phyloP scores from a whole-genome alignment of 2,888 invertebrate genomes.

The Gari tellinella region DNA sequence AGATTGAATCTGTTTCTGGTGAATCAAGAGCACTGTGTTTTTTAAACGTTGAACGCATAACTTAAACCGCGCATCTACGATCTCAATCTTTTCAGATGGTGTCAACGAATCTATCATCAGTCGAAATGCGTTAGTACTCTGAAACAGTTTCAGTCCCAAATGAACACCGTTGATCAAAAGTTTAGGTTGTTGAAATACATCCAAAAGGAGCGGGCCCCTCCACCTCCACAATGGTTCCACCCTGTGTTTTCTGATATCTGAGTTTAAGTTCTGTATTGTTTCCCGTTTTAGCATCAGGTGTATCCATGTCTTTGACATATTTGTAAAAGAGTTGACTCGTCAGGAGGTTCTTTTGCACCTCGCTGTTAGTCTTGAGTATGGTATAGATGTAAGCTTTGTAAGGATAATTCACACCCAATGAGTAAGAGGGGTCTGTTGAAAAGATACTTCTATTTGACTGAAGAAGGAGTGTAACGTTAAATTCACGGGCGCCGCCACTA shows the following conservation, averaged over 20 bases:
- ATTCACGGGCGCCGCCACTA: too few species aligned
- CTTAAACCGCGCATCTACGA: conserved; percentile 47
- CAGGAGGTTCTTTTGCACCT: neutral
- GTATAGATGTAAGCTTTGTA: conserved; percentile 60
- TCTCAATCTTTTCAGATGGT: conserved; percentile 27
- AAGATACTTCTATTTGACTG: too few species aligned
- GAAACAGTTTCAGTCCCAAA: conserved; percentile 42
- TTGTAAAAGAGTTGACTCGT: conserved; percentile 37
- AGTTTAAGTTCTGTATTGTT: conserved; percentile 32
- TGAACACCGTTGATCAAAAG: conserved; percentile 41
- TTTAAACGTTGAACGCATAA: conserved; percentile 39
- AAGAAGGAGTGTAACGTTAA: too few species aligned
- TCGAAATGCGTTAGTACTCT: conserved; percentile 30
- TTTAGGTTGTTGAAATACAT: conserved; percentile 40
- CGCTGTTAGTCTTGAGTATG: conserved; percentile 32
- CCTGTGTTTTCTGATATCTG: conserved; percentile 19
- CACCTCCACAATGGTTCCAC: conserved; percentile 39
- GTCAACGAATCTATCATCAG: conserved; percentile 20
- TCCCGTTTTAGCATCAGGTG: conserved; percentile 31
- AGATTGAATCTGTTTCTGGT: conserved; percentile 29
- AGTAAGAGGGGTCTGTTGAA: conserved; percentile 38
- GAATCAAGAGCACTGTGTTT: conserved; percentile 27
- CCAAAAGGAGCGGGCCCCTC: conserved; percentile 35
- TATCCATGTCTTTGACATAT: conserved; percentile 27
- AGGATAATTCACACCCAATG: conserved; percentile 46